Conservation (phyloP, 2,797 vertebrate species). For the Sebastes minor region DNA sequence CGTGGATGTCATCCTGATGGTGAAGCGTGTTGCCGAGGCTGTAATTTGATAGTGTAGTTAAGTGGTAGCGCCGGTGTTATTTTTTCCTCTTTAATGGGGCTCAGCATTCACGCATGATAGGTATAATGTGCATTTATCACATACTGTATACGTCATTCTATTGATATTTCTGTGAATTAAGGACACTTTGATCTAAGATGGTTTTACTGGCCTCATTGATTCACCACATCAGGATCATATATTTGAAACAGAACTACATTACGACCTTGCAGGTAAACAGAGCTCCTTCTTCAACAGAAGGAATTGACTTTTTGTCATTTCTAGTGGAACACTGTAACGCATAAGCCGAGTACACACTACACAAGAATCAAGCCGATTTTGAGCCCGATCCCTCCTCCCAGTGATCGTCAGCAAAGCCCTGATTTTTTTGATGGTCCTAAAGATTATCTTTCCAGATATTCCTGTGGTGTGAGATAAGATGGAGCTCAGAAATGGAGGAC, state of each 20-base stretch:
- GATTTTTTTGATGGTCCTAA: no score
- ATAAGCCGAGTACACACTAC: not conserved
- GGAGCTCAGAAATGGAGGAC: no score
- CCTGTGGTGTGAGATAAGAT: no score
- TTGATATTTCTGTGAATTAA: conserved; percentile 60
- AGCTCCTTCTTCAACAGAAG: not conserved
- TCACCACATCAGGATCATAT: conserved; percentile 27
- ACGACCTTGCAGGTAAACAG: conserved; percentile 30
- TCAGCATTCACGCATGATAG: conserved; percentile 37
- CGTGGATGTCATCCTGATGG: conserved; percentile 48
- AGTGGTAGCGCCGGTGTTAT: conserved; percentile 46
- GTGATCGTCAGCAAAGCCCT: no score
- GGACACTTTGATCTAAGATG: conserved; percentile 42
- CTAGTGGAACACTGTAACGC: not conserved
- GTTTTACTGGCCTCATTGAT: conserved; percentile 54
- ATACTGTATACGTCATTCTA: conserved; percentile 27
- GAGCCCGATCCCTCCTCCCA: fast-evolving
- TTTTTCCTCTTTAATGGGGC: conserved; percentile 47
- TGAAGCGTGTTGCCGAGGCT: conserved; percentile 50
- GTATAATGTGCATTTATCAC: conserved; percentile 50
- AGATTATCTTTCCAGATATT: no score
- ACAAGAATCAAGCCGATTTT: no score
- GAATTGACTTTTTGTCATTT: conserved; percentile 3
- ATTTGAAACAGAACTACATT: conserved; percentile 22
- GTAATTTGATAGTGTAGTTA: conserved; percentile 65